Conservation (phyloP, 2,113 vertebrate species). For the Heterotis niloticus region DNA sequence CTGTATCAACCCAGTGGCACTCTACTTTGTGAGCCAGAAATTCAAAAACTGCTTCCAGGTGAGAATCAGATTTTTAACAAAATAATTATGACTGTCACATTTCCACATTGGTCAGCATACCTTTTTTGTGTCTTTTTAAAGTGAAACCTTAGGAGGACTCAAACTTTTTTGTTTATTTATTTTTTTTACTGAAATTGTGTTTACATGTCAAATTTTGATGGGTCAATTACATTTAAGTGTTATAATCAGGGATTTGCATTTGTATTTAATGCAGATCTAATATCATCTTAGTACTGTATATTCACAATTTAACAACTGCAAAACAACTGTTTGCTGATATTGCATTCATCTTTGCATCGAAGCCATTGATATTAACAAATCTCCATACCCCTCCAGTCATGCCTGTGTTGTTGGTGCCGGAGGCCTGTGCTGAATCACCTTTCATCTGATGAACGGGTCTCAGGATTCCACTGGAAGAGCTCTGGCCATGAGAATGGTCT, state of each 20-base stretch:
- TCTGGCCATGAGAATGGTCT: conserved; percentile 72
- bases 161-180: too few relatives aligned
- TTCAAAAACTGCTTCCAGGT: conserved; percentile 93
- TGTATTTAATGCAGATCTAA: background rate
- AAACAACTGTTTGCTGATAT: background rate
- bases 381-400: conserved; percentile 60
- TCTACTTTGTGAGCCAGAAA: conserved; percentile 86
- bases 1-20: conserved; percentile 86
- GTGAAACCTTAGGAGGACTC: too few relatives aligned
- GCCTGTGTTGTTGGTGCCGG: conserved; percentile 88
- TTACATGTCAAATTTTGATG: too few relatives aligned
- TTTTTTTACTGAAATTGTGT: too few relatives aligned
- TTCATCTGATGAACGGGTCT: conserved; percentile 67
- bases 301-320: too few relatives aligned
- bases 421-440: conserved; percentile 53
- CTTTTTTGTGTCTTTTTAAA: too few relatives aligned
- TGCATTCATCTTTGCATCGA: too few relatives aligned
- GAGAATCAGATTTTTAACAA: conserved; percentile 27
- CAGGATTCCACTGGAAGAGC: conserved; percentile 73
- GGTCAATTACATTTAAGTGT: too few relatives aligned
- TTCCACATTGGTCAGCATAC: background rate
- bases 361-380: too few relatives aligned
- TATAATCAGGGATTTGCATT: too few relatives aligned
- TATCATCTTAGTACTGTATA: too few relatives aligned
- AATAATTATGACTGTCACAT: too few relatives aligned